phyloP scores from a whole-genome alignment of 2,113 vertebrate genomes.

The Solea senegalensis region DNA sequence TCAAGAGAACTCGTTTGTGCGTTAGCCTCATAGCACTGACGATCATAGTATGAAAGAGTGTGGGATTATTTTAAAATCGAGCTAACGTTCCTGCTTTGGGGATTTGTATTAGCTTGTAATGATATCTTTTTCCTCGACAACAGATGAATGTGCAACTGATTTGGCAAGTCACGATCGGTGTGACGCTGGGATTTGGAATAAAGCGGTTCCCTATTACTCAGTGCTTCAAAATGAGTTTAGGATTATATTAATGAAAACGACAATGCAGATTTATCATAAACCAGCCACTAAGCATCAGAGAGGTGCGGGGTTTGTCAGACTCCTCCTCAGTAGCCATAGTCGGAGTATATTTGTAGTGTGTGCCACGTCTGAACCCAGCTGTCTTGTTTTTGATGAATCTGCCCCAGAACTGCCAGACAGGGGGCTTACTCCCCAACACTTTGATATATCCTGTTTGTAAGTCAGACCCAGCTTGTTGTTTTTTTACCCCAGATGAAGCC shows the following conservation, averaged over 20 bases:
- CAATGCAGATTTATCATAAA: slow-evolving; percentile 12
- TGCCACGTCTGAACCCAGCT: slow-evolving; percentile 27
- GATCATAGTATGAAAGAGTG: slow-evolving; percentile 29
- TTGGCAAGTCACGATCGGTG: slow-evolving; percentile 42
- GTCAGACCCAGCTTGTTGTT: slow-evolving; percentile 20
- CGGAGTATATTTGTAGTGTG: not conserved
- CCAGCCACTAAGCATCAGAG: not conserved
- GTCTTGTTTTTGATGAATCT: slow-evolving; percentile 32
- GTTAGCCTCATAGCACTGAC: not conserved
- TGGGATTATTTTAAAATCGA: slow-evolving; percentile 50
- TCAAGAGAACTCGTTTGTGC: slow-evolving; percentile 26
- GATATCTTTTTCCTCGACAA: slow-evolving; percentile 25
- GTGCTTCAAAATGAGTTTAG: slow-evolving; percentile 4
- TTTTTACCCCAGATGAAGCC: slow-evolving; percentile 82
- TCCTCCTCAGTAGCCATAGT: slow-evolving; percentile 12
- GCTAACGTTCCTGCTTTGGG: slow-evolving; percentile 21
- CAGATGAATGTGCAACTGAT: slow-evolving; percentile 24
- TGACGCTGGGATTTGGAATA: slow-evolving; percentile 41
- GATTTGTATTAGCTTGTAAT: slow-evolving; percentile 38
- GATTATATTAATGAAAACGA: slow-evolving; percentile 17
- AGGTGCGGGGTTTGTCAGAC: slow-evolving; percentile 3
- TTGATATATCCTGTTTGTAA: slow-evolving; percentile 35
- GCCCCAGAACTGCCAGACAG: slow-evolving; percentile 52
- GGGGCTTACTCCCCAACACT: slow-evolving; percentile 1
- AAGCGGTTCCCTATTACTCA: slow-evolving; percentile 26